Conservation (phyloP, 2,888 invertebrate genomes). For the Drosophila putrida region DNA sequence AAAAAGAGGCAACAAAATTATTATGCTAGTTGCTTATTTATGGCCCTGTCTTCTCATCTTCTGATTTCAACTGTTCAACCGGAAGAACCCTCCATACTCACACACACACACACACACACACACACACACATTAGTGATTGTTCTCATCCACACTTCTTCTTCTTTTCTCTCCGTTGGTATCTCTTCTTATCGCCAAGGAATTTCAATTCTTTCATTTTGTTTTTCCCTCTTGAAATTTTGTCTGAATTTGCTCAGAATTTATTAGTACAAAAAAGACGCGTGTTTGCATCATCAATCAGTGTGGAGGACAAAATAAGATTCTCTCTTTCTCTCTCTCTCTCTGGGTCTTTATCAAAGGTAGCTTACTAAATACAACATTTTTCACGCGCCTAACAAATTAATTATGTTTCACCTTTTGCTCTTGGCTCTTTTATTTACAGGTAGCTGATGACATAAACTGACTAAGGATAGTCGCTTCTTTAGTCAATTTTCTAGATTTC, state of each 20-base stretch:
- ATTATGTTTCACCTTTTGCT: constrained; percentile 37
- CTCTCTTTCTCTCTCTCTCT: constrained; percentile 1
- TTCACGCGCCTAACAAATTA: constrained; percentile 62
- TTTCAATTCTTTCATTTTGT: constrained; percentile 67
- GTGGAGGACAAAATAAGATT: constrained; percentile 36
- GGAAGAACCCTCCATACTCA: constrained; percentile 49
- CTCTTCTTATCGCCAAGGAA: constrained; percentile 66
- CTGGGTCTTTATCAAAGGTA: constrained; percentile 36
- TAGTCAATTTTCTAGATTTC: not conserved
- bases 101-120: constrained; percentile 6
- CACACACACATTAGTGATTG: constrained; percentile 58
- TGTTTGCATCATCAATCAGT: constrained; percentile 82
- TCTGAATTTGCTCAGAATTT: constrained; percentile 83
- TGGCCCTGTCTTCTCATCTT: constrained; percentile 69
- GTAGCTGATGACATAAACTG: constrained; percentile 43
- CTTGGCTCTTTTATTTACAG: constrained; percentile 15
- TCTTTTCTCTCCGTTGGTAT: constrained; percentile 24
- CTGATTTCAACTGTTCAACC: constrained; percentile 55
- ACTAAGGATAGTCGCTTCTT: constrained; percentile 21
- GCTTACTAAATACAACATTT: constrained; percentile 46
- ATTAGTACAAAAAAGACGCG: constrained; percentile 82
- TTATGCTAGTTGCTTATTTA: constrained; percentile 69
- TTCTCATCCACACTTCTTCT: constrained; percentile 56
- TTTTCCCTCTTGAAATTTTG: constrained; percentile 78
- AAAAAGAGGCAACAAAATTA: constrained; percentile 56